phyloP scores from a whole-genome alignment of 2,888 invertebrate genomes.

The Iphiclides podalirius region DNA sequence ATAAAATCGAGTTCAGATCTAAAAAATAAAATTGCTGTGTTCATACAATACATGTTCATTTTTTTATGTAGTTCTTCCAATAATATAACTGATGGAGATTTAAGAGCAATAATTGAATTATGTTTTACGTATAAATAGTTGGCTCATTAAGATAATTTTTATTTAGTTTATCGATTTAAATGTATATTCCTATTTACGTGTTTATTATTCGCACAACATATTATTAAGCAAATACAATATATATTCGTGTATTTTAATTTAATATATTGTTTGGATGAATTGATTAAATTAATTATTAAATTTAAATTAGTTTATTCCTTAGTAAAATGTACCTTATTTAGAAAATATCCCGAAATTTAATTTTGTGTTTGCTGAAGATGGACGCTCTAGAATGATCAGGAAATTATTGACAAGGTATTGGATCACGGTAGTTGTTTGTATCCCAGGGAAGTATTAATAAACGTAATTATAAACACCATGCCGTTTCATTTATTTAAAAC shows the following conservation, averaged over 20 bases:
- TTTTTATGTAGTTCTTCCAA: conserved; percentile 50
- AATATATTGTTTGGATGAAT: conserved; percentile 17
- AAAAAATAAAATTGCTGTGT: too few relatives aligned
- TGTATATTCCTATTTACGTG: conserved; percentile 45
- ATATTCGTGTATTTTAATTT: conserved; percentile 32
- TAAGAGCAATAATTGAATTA: conserved; percentile 61
- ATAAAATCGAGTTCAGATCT: too few relatives aligned
- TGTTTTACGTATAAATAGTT: conserved; percentile 50
- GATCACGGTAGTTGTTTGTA: conserved; percentile 14
- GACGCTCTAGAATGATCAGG: background rate
- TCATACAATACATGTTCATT: conserved; percentile 4
- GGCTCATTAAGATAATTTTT: conserved; percentile 54
- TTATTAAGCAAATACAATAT: conserved; percentile 31
- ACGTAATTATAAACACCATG: conserved; percentile 27
- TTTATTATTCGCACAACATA: conserved; percentile 54
- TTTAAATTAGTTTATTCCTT: too few relatives aligned
- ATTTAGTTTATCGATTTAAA: conserved; percentile 40
- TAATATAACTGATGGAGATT: conserved; percentile 43
- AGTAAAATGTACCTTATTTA: conserved; percentile 15
- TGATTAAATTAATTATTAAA: too few relatives aligned
- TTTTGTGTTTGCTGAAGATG: conserved; percentile 3
- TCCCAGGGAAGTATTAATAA: conserved; percentile 31
- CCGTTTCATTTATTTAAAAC: conserved; percentile 27
- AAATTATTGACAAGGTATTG: conserved; percentile 15
- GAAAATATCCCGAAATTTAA: conserved; percentile 3